Evolutionary conservation across 1,140 invertebrate genomes (phyloP), one percentile per base, ranked within the genome.

Genomic region (Nasonia longicornis): DNA sequence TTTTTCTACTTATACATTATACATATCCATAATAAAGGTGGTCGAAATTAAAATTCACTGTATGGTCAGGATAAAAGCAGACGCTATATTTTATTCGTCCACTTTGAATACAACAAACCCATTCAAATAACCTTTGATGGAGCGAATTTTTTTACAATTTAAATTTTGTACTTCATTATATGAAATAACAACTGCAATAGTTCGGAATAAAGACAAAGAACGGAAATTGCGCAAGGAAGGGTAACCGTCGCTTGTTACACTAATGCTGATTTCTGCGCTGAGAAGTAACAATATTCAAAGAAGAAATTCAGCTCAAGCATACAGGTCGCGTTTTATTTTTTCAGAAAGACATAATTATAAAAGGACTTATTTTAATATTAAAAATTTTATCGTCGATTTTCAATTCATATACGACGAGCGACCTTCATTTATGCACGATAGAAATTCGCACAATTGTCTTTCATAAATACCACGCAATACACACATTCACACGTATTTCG

Each of bases 371-470:
- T 38, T 14, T 45, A 26, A 26, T 26, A n/a, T 63, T 8, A 67
- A 63, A 6, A 66, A 10, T 11, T 63, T 63, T 63, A 20, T 63
- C 58, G 58, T 63, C 31, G 26, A 42, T 42, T 42, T 42, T 42
- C 38, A 10, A 58, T 12, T 69, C n/a, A 66, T 80, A 42, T 2
- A 64, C 12, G 8, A 3, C n/a, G 26, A 29, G 20, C 14, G 31
- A 79, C 20, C 26, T 67, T 58, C n/a, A 79, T 77, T 77, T 31
- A 45, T 81, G 38, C 58, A 81, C 69, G 42, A 45, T 77, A 64
- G 26, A 58, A 63, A 35, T 48, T 48, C 3, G 67, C 75, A 81
- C 74, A 64, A 77, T 73, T 72, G 52, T 66, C 38, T 66, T 77
- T 81, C 38, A 73, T 67, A 71, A 52, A 77, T 4, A 48, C 45